These are phyloP conservation scores for Danaus chrysippus DNA, from an alignment of 2,888 invertebrate species.

Conservation along the genomic window DNA sequence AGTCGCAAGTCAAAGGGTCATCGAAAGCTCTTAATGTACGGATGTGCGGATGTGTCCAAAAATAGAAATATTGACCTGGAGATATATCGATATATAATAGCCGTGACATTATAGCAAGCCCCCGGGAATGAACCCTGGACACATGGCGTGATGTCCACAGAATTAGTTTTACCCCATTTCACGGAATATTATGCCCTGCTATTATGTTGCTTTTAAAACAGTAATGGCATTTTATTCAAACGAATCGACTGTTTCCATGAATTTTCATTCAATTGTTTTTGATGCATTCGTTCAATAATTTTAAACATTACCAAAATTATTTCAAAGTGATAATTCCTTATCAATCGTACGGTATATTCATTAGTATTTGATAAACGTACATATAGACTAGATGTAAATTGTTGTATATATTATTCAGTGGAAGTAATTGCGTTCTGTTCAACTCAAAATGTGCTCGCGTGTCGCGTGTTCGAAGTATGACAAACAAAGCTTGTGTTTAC, in stretches of 20 bases:
- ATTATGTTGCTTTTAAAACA: slow-evolving; percentile 38
- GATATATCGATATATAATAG: slow-evolving; percentile 75
- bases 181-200: slow-evolving; percentile 62
- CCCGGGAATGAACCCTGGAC: slow-evolving; percentile 69
- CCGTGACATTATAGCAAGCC: slow-evolving; percentile 71
- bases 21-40: slow-evolving; percentile 57
- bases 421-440: slow-evolving; percentile 15
- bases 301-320: too few relatives aligned
- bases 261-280: slow-evolving; percentile 1
- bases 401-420: slow-evolving; percentile 18
- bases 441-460: slow-evolving; percentile 15
- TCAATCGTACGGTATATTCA: too few relatives aligned
- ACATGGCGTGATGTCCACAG: slow-evolving; percentile 62
- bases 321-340: too few relatives aligned
- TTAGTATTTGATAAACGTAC: neutral
- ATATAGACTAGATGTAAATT: neutral
- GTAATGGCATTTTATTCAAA: slow-evolving; percentile 27
- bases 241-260: slow-evolving; percentile 10
- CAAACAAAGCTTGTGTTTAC: slow-evolving; percentile 22
- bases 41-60: slow-evolving; percentile 55
- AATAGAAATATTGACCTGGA: slow-evolving; percentile 71
- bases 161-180: slow-evolving; percentile 76
- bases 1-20: neutral
- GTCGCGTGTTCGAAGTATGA: slow-evolving; percentile 10
- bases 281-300: too few relatives aligned